These are phyloP conservation scores for Protonibea diacanthus DNA, from an alignment of 2,797 vertebrate genomes.

Conservation along the genomic window DNA sequence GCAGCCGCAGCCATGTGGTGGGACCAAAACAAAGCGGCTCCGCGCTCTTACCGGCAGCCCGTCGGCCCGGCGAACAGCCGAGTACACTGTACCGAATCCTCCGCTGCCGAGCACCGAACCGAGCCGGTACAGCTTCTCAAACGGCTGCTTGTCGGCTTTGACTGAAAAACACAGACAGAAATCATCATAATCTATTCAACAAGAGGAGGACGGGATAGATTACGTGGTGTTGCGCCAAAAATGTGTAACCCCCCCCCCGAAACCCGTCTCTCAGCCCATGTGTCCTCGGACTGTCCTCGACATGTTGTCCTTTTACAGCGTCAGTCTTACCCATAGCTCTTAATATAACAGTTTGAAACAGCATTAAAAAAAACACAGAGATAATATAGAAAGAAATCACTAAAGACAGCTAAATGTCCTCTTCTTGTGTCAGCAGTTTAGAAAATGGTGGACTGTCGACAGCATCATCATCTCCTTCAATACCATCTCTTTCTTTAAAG, in stretches of 20 bases:
- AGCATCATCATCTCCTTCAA: not conserved
- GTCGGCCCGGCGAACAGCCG: slow-evolving; percentile 89
- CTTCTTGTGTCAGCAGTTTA: slow-evolving; percentile 28
- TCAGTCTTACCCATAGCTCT: not conserved
- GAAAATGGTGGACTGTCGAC: slow-evolving; percentile 32
- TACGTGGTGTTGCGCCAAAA: slow-evolving; percentile 69
- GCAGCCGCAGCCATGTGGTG: slow-evolving; percentile 53
- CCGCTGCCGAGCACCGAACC: slow-evolving; percentile 93
- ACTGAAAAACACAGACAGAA: slow-evolving; percentile 81
- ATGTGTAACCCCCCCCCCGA: slow-evolving; percentile 50
- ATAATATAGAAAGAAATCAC: not conserved
- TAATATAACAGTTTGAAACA: not conserved
- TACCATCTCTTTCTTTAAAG: too few relatives aligned
- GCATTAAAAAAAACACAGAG: fast-evolving
- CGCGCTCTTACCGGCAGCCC: slow-evolving; percentile 89
- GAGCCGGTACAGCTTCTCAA: slow-evolving; percentile 93
- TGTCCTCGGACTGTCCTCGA: not conserved
- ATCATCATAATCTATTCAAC: not conserved
- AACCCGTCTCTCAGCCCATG: too few relatives aligned
- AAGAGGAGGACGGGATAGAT: not conserved
- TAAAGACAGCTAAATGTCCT: not conserved
- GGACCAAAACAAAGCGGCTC: slow-evolving; percentile 70
- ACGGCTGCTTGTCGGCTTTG: slow-evolving; percentile 90
- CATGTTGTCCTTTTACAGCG: not conserved
- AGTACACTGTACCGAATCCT: slow-evolving; percentile 95